These are phyloP conservation scores for Epinephelus coioides DNA, from an alignment of 2,797 vertebrate genomes.

Conservation along the genomic window DNA sequence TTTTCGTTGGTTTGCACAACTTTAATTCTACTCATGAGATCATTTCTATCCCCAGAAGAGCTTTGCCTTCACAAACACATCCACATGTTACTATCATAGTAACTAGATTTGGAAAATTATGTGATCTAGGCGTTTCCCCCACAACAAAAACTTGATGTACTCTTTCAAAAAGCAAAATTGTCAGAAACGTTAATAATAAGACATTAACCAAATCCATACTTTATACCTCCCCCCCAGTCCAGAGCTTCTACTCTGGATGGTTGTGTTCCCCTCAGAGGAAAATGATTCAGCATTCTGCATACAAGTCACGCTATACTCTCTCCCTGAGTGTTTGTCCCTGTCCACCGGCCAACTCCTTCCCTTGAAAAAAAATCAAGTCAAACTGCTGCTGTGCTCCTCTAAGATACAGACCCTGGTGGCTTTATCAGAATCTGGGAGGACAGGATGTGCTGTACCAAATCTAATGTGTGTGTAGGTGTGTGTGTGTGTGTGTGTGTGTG, in stretches of 20 bases:
- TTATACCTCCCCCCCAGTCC: constrained; percentile 13
- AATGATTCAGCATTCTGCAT: constrained; percentile 59
- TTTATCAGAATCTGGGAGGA: constrained; percentile 53
- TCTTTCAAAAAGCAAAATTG: constrained; percentile 29
- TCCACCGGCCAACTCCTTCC: constrained; percentile 43
- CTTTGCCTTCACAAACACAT: constrained; percentile 15
- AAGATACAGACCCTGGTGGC: constrained; percentile 26
- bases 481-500: constrained; percentile 11
- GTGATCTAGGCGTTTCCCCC: neutral
- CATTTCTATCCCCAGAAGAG: constrained; percentile 12
- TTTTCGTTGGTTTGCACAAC: constrained; percentile 33
- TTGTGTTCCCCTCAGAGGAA: constrained; percentile 42
- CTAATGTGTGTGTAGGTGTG: constrained; percentile 13
- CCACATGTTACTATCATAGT: constrained; percentile 22
- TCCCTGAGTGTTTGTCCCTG: constrained; percentile 46
- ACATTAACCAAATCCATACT: constrained; percentile 44
- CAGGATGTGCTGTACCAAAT: constrained; percentile 34
- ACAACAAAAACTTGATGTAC: constrained; percentile 13
- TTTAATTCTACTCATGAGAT: constrained; percentile 22
- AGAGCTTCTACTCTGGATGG: constrained; percentile 35
- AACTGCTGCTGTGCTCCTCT: constrained; percentile 34
- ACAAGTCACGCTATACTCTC: constrained; percentile 38
- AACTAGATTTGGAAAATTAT: constrained; percentile 13
- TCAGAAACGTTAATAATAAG: constrained; percentile 28
- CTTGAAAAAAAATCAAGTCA: constrained; percentile 38